A percentile compares a stretch with the other conserved stretches of the same genome.
Conservation (phyloP, 2,888 invertebrate genomes). For the Hoplodrina ambigua region DNA sequence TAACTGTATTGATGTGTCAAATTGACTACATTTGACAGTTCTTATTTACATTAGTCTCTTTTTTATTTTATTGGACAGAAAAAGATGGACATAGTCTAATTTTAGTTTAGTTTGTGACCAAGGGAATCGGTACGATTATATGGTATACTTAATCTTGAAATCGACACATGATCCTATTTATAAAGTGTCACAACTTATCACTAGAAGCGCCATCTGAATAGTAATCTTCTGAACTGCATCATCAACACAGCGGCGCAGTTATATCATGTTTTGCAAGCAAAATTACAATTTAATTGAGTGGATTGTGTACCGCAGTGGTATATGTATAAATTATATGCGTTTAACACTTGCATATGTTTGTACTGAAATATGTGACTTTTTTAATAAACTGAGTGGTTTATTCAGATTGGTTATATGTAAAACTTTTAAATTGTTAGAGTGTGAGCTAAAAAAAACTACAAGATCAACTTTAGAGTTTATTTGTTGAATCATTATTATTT, state of each 20-base stretch:
- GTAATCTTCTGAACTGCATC: neutral
- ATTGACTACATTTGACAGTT: too few species aligned
- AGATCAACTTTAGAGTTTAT: too few species aligned
- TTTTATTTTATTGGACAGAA: too few species aligned
- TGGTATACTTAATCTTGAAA: too few species aligned
- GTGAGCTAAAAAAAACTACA: too few species aligned
- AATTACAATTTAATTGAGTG: constrained; percentile 34
- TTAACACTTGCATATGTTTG: constrained; percentile 12
- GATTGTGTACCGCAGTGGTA: constrained; percentile 7
- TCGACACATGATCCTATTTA: neutral
- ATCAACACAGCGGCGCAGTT: constrained; percentile 9
- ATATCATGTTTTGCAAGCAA: constrained; percentile 25
- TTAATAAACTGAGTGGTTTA: neutral
- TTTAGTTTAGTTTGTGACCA: too few species aligned
- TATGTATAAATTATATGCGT: constrained; percentile 24
- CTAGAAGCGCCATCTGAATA: neutral
- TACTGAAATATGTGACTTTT: neutral
- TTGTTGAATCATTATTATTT: too few species aligned
- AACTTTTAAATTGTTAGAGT: neutral
- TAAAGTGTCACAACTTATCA: neutral
- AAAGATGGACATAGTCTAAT: too few species aligned
- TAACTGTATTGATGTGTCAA: too few species aligned
- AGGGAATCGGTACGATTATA: too few species aligned
- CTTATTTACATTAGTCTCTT: too few species aligned
- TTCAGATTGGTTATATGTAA: neutral